These are phyloP conservation scores for Hyles vespertilio DNA, from an alignment of 1,140 invertebrate genomes.

Conservation along the genomic window DNA sequence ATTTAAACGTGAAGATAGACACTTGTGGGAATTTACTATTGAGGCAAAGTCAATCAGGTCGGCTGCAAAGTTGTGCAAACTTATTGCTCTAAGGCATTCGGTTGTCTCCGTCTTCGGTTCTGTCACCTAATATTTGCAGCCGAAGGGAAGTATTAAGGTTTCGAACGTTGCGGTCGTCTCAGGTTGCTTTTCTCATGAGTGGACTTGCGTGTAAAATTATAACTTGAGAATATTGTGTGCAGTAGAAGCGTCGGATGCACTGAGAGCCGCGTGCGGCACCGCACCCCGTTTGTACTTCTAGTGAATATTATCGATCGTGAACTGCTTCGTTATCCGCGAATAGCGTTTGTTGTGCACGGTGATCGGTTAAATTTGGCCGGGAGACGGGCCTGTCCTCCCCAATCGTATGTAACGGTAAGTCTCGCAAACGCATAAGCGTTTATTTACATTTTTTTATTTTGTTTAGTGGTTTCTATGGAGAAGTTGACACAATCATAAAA, in stretches of 20 bases:
- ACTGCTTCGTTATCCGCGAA: slow-evolving; percentile 45
- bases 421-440: slow-evolving; percentile 7
- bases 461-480: too few relatives aligned
- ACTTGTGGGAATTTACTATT: neutral
- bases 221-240: slow-evolving; percentile 70
- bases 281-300: slow-evolving; percentile 35
- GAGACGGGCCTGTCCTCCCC: slow-evolving; percentile 42
- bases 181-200: slow-evolving; percentile 74
- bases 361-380: slow-evolving; percentile 62
- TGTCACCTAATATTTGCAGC: slow-evolving; percentile 73
- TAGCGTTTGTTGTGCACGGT: slow-evolving; percentile 55
- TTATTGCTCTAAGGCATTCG: slow-evolving; percentile 48
- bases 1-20: neutral
- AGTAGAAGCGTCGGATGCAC: slow-evolving; percentile 51
- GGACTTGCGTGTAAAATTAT: slow-evolving; percentile 72
- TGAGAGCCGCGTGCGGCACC: slow-evolving; percentile 44
- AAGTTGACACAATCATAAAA: too few relatives aligned
- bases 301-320: slow-evolving; percentile 63
- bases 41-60: neutral
- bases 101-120: slow-evolving; percentile 50
- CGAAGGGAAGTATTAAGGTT: slow-evolving; percentile 75
- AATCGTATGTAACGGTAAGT: slow-evolving; percentile 52
- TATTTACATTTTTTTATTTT: neutral
- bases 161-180: slow-evolving; percentile 73
- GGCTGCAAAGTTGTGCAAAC: slow-evolving; percentile 41